These are phyloP conservation scores for Cantharis rustica DNA, from an alignment of 2,888 invertebrate species.

Conservation along the genomic window DNA sequence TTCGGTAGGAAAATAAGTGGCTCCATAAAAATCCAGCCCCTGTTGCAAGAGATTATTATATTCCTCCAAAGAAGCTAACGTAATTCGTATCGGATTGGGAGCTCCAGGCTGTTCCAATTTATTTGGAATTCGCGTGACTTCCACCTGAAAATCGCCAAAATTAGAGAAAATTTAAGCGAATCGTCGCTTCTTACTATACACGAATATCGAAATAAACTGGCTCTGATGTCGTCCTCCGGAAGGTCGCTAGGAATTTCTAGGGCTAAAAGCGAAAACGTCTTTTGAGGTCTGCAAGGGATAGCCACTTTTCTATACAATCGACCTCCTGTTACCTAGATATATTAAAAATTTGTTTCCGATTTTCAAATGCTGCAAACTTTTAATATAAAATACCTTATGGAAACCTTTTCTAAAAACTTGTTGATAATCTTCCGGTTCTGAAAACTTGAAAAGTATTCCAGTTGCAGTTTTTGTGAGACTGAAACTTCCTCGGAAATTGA, in stretches of 20 bases:
- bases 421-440: slow-evolving; percentile 84
- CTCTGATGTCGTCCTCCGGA: slow-evolving; percentile 81
- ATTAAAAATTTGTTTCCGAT: not conserved
- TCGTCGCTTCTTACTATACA: slow-evolving; percentile 62
- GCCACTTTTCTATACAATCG: slow-evolving; percentile 85
- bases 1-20: slow-evolving; percentile 86
- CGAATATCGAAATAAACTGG: slow-evolving; percentile 68
- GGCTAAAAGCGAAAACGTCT: slow-evolving; percentile 83
- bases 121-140: slow-evolving; percentile 66
- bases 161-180: not conserved
- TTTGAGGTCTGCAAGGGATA: slow-evolving; percentile 84
- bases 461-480: slow-evolving; percentile 87
- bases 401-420: slow-evolving; percentile 86
- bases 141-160: slow-evolving; percentile 56
- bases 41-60: slow-evolving; percentile 79
- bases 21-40: slow-evolving; percentile 85
- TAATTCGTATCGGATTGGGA: slow-evolving; percentile 72
- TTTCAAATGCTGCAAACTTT: not conserved
- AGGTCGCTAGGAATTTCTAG: slow-evolving; percentile 83
- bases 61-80: slow-evolving; percentile 76
- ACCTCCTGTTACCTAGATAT: slow-evolving; percentile 72
- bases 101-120: slow-evolving; percentile 63
- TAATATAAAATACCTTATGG: slow-evolving; percentile 60
- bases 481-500: slow-evolving; percentile 86
- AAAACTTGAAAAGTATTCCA: slow-evolving; percentile 86